Percentiles rank a stretch among this genome's conserved stretches.
Evolutionary conservation across 2,797 vertebrate species (phyloP).

Genomic region (Alca torda): DNA sequence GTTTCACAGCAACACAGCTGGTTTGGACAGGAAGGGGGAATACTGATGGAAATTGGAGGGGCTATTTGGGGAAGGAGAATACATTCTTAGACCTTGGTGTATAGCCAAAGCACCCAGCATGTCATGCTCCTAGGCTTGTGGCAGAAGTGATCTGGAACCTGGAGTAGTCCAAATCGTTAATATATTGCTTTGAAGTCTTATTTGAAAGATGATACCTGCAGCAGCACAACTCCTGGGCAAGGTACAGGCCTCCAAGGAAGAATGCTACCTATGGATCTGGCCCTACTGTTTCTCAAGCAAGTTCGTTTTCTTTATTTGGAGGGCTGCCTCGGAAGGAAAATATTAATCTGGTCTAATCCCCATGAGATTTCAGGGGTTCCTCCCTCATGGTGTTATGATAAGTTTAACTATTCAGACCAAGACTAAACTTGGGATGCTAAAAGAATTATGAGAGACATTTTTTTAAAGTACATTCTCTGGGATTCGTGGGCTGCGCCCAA

Average conservation of each 20-base stretch:
- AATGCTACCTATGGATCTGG: not conserved
- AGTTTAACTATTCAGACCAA: not conserved
- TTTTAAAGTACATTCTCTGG: not conserved
- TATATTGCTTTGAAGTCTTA: not conserved
- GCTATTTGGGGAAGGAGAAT: not conserved
- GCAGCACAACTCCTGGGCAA: not conserved
- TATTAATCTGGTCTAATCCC: not conserved
- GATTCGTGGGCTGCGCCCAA: not conserved
- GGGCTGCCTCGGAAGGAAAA: not conserved
- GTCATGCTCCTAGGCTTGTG: slow-evolving; percentile 5
- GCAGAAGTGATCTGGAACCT: not conserved
- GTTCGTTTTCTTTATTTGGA: not conserved
- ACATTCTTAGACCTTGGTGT: not conserved
- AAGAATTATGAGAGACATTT: not conserved
- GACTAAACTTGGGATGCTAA: not conserved
- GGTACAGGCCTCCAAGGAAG: not conserved
- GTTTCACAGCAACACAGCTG: not conserved
- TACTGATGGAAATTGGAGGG: not conserved
- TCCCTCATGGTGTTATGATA: not conserved
- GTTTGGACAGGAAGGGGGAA: not conserved
- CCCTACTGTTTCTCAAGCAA: not conserved
- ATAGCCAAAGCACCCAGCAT: not conserved
- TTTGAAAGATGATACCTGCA: not conserved
- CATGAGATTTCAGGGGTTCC: not conserved
- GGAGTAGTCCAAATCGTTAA: not conserved